Evolutionary conservation across 2,113 vertebrate genomes (phyloP).

Genomic region (Isurus oxyrinchus): DNA sequence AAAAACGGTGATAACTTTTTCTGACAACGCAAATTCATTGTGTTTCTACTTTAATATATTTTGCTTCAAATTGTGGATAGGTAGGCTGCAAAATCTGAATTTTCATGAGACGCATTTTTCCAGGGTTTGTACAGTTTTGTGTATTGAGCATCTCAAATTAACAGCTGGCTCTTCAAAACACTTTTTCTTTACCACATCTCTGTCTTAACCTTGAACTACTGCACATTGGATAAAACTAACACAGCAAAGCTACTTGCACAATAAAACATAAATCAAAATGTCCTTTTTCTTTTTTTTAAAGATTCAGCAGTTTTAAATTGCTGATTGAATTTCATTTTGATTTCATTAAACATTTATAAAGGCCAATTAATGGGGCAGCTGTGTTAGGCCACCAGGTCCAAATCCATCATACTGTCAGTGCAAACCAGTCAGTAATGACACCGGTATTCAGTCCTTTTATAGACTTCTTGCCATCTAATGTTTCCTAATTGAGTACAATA

Average conservation of each 20-base stretch:
- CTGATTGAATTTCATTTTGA: conserved; percentile 59
- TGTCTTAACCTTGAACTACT: conserved; percentile 27
- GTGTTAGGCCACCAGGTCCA: conserved; percentile 50
- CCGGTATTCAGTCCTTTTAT: conserved; percentile 32
- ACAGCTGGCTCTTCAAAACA: background rate
- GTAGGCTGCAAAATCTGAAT: no score
- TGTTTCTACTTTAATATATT: background rate
- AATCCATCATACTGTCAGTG: conserved; percentile 54
- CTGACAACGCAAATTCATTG: background rate
- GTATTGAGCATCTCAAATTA: background rate
- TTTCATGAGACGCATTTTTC: background rate
- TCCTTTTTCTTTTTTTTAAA: conserved; percentile 46
- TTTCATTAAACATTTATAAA: conserved; percentile 66
- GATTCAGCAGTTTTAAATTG: conserved; percentile 54
- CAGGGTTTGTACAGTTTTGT: background rate
- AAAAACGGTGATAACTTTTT: background rate
- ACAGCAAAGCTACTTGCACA: conserved; percentile 23
- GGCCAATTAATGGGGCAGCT: conserved; percentile 58
- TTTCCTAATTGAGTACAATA: conserved; percentile 32
- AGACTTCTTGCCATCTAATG: conserved; percentile 1
- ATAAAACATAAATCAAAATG: conserved; percentile 55
- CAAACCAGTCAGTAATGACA: conserved; percentile 49
- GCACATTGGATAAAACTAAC: background rate
- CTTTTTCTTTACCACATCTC: background rate
- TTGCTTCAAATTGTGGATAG: background rate